phyloP scores from a whole-genome alignment of 2,113 vertebrate genomes.

The Thermophis baileyi region DNA sequence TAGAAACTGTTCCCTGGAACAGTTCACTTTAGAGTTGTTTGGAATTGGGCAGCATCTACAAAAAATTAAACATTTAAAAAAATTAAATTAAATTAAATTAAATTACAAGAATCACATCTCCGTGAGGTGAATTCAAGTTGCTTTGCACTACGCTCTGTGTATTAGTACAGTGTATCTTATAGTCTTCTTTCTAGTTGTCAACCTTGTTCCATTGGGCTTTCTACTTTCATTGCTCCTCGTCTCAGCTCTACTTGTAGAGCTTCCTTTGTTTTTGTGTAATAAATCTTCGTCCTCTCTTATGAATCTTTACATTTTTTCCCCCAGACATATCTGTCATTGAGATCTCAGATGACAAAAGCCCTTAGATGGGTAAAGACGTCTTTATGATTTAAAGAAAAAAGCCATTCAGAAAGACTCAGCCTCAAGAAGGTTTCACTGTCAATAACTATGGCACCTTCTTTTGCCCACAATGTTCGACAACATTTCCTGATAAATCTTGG shows the following conservation, averaged over 20 bases:
- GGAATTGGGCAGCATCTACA: not conserved
- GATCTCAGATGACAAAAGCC: not conserved
- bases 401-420: not conserved
- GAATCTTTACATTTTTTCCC: not conserved
- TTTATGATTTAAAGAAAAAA: not conserved
- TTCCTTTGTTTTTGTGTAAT: not conserved
- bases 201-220: not conserved
- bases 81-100: not conserved
- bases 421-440: not conserved
- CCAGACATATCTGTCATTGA: not conserved
- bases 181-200: not conserved
- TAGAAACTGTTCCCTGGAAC: not conserved
- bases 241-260: not conserved
- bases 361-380: not conserved
- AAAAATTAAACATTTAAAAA: not conserved
- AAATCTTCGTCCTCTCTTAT: not conserved
- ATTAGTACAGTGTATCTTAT: not conserved
- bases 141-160: not conserved
- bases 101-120: not conserved
- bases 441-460: not conserved
- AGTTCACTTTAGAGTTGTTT: not conserved
- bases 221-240: not conserved
- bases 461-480: not conserved
- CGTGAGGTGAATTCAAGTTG: not conserved
- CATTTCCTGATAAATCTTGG: not conserved